Conservation (phyloP, 1,140 invertebrate genomes). For the Pararge aegeria region DNA sequence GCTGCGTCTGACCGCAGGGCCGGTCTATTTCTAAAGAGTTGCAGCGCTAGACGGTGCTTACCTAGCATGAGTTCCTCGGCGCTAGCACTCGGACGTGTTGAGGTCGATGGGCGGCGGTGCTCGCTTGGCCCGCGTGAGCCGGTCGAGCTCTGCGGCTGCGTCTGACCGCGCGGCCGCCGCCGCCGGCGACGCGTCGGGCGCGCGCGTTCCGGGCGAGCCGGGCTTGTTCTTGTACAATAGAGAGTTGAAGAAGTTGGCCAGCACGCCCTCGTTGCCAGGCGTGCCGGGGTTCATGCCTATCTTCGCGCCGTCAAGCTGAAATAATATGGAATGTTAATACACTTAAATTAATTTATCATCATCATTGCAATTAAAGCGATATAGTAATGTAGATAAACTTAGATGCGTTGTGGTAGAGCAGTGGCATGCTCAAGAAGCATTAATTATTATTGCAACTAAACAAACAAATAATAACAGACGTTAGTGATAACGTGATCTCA, state of each 20-base stretch:
- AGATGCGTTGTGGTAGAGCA: too few relatives aligned
- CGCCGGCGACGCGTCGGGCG: conserved; percentile 80
- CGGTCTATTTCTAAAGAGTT: too few relatives aligned
- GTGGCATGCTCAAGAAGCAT: too few relatives aligned
- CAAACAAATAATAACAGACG: too few relatives aligned
- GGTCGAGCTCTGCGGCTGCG: conserved; percentile 95
- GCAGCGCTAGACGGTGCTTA: too few relatives aligned
- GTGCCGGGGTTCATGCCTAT: conserved; percentile 82
- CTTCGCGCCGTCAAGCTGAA: conserved; percentile 86
- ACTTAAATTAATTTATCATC: too few relatives aligned
- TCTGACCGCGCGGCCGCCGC: conserved; percentile 89
- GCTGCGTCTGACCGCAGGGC: conserved; percentile 92
- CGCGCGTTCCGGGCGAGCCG: conserved; percentile 82
- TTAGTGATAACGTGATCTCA: too few relatives aligned
- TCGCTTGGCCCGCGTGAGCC: conserved; percentile 87
- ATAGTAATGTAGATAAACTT: too few relatives aligned
- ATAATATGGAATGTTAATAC: not conserved
- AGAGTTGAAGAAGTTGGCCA: conserved; percentile 99
- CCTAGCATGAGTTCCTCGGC: not conserved
- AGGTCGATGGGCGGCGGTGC: conserved; percentile 71
- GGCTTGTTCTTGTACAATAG: conserved; percentile 93
- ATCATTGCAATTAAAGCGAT: too few relatives aligned
- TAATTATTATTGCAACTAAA: too few relatives aligned
- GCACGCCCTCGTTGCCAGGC: conserved; percentile 93
- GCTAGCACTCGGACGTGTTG: conserved; percentile 62